A percentile compares a stretch with the other conserved stretches of the same genome.
Evolutionary conservation across 2,113 vertebrate genomes (phyloP).

Genomic region (Triplophysa dalaica): DNA sequence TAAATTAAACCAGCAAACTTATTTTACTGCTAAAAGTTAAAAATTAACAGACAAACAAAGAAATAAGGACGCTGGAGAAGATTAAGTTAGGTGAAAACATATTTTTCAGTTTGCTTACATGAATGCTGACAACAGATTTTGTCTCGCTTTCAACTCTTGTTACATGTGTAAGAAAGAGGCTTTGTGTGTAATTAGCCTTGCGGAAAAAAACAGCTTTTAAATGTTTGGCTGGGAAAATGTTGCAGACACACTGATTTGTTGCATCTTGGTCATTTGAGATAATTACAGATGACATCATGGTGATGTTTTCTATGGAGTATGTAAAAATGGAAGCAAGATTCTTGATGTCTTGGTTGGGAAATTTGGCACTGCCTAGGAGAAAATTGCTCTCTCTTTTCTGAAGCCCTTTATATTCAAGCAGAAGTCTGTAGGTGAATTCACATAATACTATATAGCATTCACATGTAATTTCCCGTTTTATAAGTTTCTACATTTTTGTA

Average conservation of each 20-base stretch:
- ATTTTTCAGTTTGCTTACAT: constrained; percentile 15
- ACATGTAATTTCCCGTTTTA: not conserved
- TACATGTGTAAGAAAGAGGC: constrained; percentile 1
- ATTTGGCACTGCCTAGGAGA: constrained; percentile 6
- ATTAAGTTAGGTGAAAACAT: constrained; percentile 6
- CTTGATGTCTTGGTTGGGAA: not conserved
- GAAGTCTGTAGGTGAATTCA: not conserved
- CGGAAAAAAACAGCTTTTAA: constrained; percentile 66
- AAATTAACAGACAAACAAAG: not conserved
- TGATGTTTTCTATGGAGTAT: constrained; percentile 45
- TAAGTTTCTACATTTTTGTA: not conserved
- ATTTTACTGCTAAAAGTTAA: not conserved
- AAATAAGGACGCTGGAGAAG: not conserved
- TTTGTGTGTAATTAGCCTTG: constrained; percentile 56
- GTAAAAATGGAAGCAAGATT: not conserved
- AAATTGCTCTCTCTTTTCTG: not conserved
- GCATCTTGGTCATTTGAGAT: constrained; percentile 58
- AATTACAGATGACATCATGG: constrained; percentile 64
- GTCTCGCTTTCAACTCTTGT: constrained; percentile 2
- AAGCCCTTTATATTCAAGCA: constrained; percentile 4
- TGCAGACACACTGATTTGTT: constrained; percentile 43
- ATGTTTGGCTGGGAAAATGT: constrained; percentile 40
- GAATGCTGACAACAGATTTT: constrained; percentile 16
- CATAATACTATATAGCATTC: not conserved
- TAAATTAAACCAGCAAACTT: not conserved